Evolutionary conservation across 2,888 invertebrate species (phyloP).

Genomic region (Cabera pusaria): DNA sequence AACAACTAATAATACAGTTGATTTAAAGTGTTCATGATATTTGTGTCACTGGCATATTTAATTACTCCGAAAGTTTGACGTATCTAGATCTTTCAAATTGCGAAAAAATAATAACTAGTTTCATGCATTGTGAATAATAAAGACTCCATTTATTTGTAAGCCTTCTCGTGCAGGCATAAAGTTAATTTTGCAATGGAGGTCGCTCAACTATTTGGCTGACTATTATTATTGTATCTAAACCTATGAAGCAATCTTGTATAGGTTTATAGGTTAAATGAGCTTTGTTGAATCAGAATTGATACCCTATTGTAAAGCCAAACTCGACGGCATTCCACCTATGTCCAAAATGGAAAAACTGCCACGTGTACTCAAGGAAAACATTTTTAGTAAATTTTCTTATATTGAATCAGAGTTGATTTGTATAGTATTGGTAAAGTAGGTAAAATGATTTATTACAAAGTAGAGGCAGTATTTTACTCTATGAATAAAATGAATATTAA

Average conservation of each 20-base stretch:
- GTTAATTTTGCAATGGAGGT: conserved; percentile 24
- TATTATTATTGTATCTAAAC: conserved; percentile 29
- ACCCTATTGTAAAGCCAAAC: conserved; percentile 3
- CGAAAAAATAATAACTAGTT: conserved; percentile 35
- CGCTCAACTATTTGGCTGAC: conserved; percentile 28
- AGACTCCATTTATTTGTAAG: conserved; percentile 21
- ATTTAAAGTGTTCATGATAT: conserved; percentile 8
- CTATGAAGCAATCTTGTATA: conserved; percentile 31
- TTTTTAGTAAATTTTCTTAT: conserved; percentile 4
- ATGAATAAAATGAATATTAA: too few relatives aligned
- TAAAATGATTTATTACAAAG: too few relatives aligned
- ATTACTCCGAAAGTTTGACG: conserved; percentile 29
- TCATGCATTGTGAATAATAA: conserved; percentile 18
- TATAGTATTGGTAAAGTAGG: too few relatives aligned
- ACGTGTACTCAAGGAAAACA: conserved; percentile 20
- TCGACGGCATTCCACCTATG: too few relatives aligned
- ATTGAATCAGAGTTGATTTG: too few relatives aligned
- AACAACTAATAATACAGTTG: too few relatives aligned
- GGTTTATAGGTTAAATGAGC: conserved; percentile 31
- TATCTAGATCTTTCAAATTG: conserved; percentile 36
- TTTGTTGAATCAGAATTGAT: conserved; percentile 23
- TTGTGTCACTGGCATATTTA: conserved; percentile 17
- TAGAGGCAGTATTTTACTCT: too few relatives aligned
- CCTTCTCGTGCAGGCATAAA: conserved; percentile 22
- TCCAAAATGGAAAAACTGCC: conserved; percentile 17